Evolutionary conservation across 2,113 vertebrate species (phyloP).

Genomic region (Mustela lutreola): DNA sequence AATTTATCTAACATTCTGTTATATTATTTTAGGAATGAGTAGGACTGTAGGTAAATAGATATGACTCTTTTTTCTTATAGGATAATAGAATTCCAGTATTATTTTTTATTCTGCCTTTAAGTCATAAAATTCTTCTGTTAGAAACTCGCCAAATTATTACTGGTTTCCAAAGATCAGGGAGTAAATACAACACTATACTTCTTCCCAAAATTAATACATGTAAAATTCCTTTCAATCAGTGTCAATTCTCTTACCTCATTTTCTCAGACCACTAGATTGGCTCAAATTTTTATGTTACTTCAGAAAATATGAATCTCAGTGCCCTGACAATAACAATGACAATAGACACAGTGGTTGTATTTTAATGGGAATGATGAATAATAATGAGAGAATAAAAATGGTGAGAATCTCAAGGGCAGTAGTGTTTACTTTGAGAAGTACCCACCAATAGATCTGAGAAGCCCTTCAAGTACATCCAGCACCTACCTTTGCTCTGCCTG

Average conservation of each 20-base stretch:
- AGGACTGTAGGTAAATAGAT: background rate
- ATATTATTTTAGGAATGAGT: background rate
- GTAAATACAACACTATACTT: background rate
- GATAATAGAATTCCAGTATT: background rate
- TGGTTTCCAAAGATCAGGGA: background rate
- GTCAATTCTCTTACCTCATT: background rate
- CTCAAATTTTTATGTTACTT: conserved; percentile 1
- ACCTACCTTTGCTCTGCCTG: background rate
- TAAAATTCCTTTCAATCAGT: background rate
- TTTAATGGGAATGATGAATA: conserved; percentile 34
- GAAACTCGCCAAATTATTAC: background rate
- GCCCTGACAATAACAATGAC: background rate
- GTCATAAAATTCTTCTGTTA: background rate
- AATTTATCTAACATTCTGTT: background rate
- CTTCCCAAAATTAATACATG: background rate
- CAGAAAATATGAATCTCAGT: background rate
- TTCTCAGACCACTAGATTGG: background rate
- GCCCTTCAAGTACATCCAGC: background rate
- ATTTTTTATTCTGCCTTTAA: background rate
- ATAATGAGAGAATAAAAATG: conserved; percentile 34
- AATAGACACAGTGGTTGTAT: background rate
- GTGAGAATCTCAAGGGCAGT: conserved; percentile 41
- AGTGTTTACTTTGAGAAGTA: conserved; percentile 43
- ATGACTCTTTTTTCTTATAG: background rate
- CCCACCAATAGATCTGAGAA: conserved; percentile 29